Base-by-base conservation (phyloP, 2,888 invertebrate genomes). In the Pseudococcus longispinus region DNA sequence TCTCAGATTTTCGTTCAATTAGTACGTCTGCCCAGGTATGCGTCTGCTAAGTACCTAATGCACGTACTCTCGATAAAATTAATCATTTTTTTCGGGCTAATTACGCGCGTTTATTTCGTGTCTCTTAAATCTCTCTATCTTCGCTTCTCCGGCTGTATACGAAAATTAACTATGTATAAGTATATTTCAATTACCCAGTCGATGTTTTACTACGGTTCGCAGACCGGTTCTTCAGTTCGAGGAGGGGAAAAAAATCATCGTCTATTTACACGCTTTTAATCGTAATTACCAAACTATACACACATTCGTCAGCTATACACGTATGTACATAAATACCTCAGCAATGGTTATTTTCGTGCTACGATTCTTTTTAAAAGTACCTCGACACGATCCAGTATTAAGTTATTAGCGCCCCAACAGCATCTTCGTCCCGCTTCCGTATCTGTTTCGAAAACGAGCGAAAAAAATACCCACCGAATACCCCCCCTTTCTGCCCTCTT, bases 231-330 rank as follows among this genome's bases (percentile, higher is more conserved):
- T 20, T 46, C 44, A 8, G n/a, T n/a, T 51, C 60, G 60, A 60
- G n/a, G 18, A 8, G 55, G n/a, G n/a, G 18, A 8, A n/a, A n/a
- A 55, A 18, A 65, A 15, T 18, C 3, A 55, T 65, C 70, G 18
- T 70, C 29, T 70, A 70, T 70, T 70, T 70, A 70, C 70, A 70
- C 29, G 70, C 29, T 70, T 70, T 70, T 70, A 70, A 70, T 70
- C 70, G 70, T 70, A 70, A 70, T 70, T 70, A 70, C 29, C 70
- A 9, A 23, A 60, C 5, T 37, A n/a, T 26, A 26, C 29, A 70
- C 70, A 70, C 29, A 70, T 29, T 70, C 29, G 70, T 70, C 70
- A 70, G 70, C 29, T 9, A 23, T 60, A 20, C 23, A 20, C 9
- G n/a, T 1, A n/a, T 55, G 26, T 37, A 37, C 37, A 9, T 37